Base-by-base conservation (phyloP, 2,797 vertebrate genomes). In the Chaenodraco wilsoni region DNA sequence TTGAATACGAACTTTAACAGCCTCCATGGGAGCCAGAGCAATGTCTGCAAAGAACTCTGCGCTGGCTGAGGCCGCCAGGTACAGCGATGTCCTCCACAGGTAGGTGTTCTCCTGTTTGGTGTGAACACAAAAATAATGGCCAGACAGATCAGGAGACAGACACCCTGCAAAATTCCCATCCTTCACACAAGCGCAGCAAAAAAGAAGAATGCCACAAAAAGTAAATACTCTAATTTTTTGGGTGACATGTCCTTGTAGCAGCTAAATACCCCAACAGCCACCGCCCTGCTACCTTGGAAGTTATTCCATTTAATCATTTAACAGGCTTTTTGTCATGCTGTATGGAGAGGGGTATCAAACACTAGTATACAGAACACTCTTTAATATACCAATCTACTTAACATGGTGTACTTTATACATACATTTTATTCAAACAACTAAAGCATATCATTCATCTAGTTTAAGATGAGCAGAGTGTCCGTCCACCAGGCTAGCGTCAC, bases 41-140 rank as follows among this genome's bases (percentile, higher is more conserved):
- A 99, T 97, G 91, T 99, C 97, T 2, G 98, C 98, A 67, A 99
- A 99, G 93, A 99, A 99, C 89, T 99, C 98, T 0, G 98, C 97
- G 9, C 98, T 99, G 93, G 98, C 98, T 81, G 98, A 99, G 46
- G 98, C 95, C 8, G 96, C 97, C 89, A 99, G 93, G 89, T 99
- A 99, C 0, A 99, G 86, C 0, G 97, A 99, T 15, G 97, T 99
- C 85, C 98, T 96, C 98, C 98, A 99, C 87, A 98, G 78, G 86
- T 98, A 99, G 0, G 96, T 21, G 14, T 98, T 99, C 87, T 99
- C 98, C 98, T 99, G 84, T 70, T 82, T 11, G 64, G 9, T 0
- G 10, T 21, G 11, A 46, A 3, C 10, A 65, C n/a, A 48, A 0
- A 27, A 48, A 44, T 71, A 33, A 58, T 0, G 5, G 23, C 44